Evolutionary conservation across 2,888 invertebrate species (phyloP), one percentile per base, ranked within the genome.

Genomic region (Rhodophaea formosa): DNA sequence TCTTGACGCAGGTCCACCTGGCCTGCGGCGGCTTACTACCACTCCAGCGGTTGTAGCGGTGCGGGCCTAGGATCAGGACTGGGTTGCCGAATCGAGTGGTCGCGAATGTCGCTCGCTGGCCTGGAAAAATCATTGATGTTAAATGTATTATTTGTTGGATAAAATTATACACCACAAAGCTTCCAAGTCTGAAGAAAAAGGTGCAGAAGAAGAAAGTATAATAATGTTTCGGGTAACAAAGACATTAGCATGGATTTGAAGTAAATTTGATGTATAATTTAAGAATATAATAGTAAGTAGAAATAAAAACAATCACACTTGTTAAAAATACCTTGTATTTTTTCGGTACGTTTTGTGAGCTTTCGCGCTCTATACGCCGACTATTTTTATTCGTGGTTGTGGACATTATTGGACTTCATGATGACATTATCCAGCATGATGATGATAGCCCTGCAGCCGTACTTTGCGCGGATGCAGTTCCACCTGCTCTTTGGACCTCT

Each of bases 51-150:
- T 84, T 80, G 67, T 74, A 86, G n/a, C 82, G 71, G 59, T 82
- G 80, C 8, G 60, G 65, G 1, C 82, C 82, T 3, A 75, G 62
- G 6, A 80, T 72, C 44, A 88, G 77, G 32, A 88, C 86, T 1
- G 88, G 88, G 57, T 86, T 86, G 0, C 88, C 88, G 52, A 58
- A 83, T 6, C 86, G 79, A 2, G 87, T 79, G 17, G 46, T 72
- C 52, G 75, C 77, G 56, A 77, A 80, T 7, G 44, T 43, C 45
- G 60, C 49, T 14, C 29, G 42, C 15, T 49, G 15, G 15, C 56
- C 56, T 56, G 43, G 6, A 56, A 56, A 12, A 29, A 3, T 12
- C 14, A 6, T 8, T 12, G 5, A 16, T 32, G n/a, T 49, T 32
- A 49, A 15, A 3, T 8, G 8, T 8, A 7, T 30, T 30, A 3